Evolutionary conservation across 2,888 invertebrate species (phyloP), one percentile per base, ranked within the genome.

Genomic region (Stenichneumon culpator): DNA sequence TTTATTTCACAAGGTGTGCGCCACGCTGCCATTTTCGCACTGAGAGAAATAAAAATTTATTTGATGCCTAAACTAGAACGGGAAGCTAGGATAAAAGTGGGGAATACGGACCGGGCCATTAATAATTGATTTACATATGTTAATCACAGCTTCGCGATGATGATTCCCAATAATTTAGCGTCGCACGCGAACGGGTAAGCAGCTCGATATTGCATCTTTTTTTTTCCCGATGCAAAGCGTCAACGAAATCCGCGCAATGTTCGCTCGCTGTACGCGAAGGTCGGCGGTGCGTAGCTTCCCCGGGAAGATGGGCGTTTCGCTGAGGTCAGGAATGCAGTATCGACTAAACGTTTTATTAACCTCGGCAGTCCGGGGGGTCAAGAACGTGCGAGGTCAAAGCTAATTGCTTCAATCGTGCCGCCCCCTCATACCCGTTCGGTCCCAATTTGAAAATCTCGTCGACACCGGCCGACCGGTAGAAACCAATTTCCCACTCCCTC

Each of bases 241-340:
- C 9, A 54, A 54, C 52, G n/a, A 7, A 57, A 28, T 28, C 28
- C 22, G 16, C 28, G 60, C 4, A 32, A 50, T 1, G 50, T 63
- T 52, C 14, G 16, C n/a, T 39, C 11, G 39, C 11, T 11, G 39
- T 39, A 28, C 60, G 44, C 60, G 73, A 44, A 60, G 60, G 28
- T 60, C 60, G 73, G 28, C 22, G 9, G n/a, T 36, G 6, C 44
- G 7, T 9, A 11, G 36, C 9, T 39, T 28, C 44, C 25, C 14
- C 19, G 19, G 25, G 2, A 28, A 25, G 36, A 39, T 65, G 47
- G 9, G 32, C 63, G 75, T 75, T 65, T 50, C 63, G 74, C 32
- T 69, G 36, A 47, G 44, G 67, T 63, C 77, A 54, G 81, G 69
- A 81, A 81, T 81, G 68, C 73, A 69, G 60, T n/a, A 84, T 77